These are phyloP conservation scores for Empis livida DNA, from an alignment of 2,888 invertebrate genomes.

Conservation along the genomic window DNA sequence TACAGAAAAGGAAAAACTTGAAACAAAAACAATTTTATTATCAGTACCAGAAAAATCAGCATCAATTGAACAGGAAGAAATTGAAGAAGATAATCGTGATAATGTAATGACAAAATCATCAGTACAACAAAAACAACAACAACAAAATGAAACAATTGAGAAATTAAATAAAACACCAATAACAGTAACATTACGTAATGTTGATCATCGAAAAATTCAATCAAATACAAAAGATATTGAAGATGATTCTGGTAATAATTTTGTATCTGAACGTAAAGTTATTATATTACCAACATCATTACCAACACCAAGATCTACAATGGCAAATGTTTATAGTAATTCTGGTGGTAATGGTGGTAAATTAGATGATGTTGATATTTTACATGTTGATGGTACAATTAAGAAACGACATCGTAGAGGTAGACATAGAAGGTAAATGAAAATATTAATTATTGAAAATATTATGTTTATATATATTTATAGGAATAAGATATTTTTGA, in stretches of 20 bases:
- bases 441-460: neutral
- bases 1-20: constrained; percentile 14
- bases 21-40: constrained; percentile 12
- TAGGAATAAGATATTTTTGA: neutral
- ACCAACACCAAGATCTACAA: constrained; percentile 30
- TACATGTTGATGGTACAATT: constrained; percentile 28
- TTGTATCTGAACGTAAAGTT: constrained; percentile 30
- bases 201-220: constrained; percentile 35
- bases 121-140: neutral
- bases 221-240: constrained; percentile 36
- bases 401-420: constrained; percentile 29
- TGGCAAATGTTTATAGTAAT: constrained; percentile 35
- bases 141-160: constrained; percentile 21
- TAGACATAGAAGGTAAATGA: constrained; percentile 28
- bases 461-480: too few relatives aligned
- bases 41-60: constrained; percentile 15
- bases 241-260: constrained; percentile 34
- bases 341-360: constrained; percentile 34
- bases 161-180: constrained; percentile 28
- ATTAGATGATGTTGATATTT: constrained; percentile 32
- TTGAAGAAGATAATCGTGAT: constrained; percentile 1
- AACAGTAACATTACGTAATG: constrained; percentile 23
- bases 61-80: constrained; percentile 2
- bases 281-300: constrained; percentile 30
- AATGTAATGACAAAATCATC: neutral